A percentile compares a stretch with the other conserved stretches of the same genome.
Evolutionary conservation across 2,113 vertebrate genomes (phyloP).

Genomic region (Hydrolagus affinis): DNA sequence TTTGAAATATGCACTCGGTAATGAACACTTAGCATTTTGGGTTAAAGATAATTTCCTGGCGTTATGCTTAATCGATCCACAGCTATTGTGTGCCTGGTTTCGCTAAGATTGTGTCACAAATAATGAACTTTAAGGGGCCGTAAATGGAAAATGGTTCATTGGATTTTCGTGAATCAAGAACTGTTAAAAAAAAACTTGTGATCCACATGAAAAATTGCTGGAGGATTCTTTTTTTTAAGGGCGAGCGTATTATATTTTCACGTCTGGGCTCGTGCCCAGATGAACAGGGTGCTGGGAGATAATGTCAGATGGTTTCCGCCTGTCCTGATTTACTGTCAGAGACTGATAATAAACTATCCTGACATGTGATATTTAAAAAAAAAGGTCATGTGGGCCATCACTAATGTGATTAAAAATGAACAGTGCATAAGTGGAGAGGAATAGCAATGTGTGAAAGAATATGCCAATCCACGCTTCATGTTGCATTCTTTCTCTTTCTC

Average conservation of each 20-base stretch:
- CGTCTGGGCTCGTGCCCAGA: neutral
- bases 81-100: neutral
- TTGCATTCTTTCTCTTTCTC: neutral
- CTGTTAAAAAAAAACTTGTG: neutral
- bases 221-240: neutral
- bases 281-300: too few relatives aligned
- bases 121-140: neutral
- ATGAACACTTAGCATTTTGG: constrained; percentile 15
- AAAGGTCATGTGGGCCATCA: neutral
- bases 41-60: constrained; percentile 1
- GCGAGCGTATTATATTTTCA: neutral
- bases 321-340: neutral
- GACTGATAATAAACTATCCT: neutral
- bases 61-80: neutral
- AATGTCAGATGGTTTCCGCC: neutral
- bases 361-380: neutral
- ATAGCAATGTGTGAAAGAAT: neutral
- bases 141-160: neutral
- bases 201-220: neutral
- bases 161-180: neutral
- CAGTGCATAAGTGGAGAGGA: neutral
- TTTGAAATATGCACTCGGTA: constrained; percentile 16
- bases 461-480: neutral
- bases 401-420: neutral
- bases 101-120: neutral